Percentiles rank a stretch among this genome's conserved stretches.
phyloP scores from a whole-genome alignment of 2,888 invertebrate species.

The Aromia moschata region DNA sequence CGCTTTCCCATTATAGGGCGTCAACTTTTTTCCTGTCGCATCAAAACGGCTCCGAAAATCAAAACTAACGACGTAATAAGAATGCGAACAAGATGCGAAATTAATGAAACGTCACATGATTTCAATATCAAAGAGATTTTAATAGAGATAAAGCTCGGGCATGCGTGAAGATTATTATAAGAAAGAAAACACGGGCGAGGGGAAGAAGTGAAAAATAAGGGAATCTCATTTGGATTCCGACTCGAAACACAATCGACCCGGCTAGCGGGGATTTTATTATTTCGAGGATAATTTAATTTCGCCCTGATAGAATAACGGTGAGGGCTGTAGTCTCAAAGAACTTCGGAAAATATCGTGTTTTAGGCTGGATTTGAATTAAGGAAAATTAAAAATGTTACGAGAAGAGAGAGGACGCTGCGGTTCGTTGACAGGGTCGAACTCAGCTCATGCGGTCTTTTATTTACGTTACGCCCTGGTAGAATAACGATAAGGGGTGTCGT shows the following conservation, averaged over 20 bases:
- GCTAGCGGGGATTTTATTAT: constrained; percentile 5
- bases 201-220: constrained; percentile 51
- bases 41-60: constrained; percentile 18
- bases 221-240: constrained; percentile 51
- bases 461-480: no score
- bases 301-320: not conserved
- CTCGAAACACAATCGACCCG: constrained; percentile 5
- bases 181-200: constrained; percentile 58
- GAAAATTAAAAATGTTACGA: no score
- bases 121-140: constrained; percentile 64
- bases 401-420: no score
- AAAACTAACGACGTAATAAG: constrained; percentile 45
- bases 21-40: constrained; percentile 3
- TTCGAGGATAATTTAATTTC: constrained; percentile 17
- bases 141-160: constrained; percentile 63
- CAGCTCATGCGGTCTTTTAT: no score
- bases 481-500: no score
- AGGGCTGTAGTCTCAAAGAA: no score
- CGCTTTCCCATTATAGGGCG: constrained; percentile 2
- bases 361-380: no score
- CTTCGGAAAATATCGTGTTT: no score
- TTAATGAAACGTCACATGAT: constrained; percentile 65
- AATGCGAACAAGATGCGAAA: constrained; percentile 60
- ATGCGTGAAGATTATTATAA: constrained; percentile 64
- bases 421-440: no score